Evolutionary conservation across 2,113 vertebrate species (phyloP).

Genomic region (Calypte anna): DNA sequence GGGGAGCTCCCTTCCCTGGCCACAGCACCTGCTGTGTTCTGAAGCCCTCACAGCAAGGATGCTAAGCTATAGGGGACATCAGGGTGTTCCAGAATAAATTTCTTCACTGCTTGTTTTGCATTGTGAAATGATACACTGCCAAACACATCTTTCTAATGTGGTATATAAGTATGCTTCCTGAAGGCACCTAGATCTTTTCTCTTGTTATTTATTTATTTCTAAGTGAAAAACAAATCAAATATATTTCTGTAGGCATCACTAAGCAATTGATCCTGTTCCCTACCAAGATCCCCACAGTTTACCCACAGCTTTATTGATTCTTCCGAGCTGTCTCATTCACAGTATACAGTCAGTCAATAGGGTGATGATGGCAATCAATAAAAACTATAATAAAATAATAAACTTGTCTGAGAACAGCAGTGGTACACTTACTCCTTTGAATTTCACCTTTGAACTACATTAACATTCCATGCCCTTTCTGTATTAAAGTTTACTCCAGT

Average conservation of each 20-base stretch:
- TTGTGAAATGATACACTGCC: not conserved
- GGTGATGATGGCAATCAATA: not conserved
- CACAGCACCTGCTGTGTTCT: not conserved
- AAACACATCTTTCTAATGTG: not conserved
- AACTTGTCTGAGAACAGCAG: not conserved
- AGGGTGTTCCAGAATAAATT: not conserved
- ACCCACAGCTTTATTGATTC: not conserved
- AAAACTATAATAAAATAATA: conserved; percentile 1
- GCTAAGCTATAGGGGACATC: not conserved
- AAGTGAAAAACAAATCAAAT: not conserved
- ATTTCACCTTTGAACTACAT: not conserved
- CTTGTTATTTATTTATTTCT: not conserved
- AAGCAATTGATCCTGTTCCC: not conserved
- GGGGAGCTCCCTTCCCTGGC: not conserved
- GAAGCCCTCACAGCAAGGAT: not conserved
- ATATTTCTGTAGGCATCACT: not conserved
- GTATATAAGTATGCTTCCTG: not conserved
- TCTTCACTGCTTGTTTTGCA: not conserved
- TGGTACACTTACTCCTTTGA: not conserved
- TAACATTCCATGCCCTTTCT: not conserved
- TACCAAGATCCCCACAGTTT: not conserved
- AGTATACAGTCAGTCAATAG: not conserved
- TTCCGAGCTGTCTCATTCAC: not conserved
- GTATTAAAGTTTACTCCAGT: not conserved
- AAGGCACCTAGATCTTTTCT: not conserved